Percentiles rank a stretch among this genome's conserved stretches.
Conservation (phyloP, 2,797 vertebrate genomes). For the Pagetopsis macropterus region DNA sequence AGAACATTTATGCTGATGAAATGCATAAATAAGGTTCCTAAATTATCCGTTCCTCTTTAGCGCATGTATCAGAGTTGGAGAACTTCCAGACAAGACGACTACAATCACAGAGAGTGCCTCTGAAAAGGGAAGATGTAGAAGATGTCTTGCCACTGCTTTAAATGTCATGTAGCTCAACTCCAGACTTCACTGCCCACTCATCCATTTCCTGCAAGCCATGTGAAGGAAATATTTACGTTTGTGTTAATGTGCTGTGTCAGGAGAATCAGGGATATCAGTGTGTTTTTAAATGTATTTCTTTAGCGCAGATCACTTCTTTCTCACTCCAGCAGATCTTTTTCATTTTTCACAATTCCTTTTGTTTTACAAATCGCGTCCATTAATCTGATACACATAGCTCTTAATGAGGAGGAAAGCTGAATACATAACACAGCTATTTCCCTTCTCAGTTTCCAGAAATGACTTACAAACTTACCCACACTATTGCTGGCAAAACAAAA, state of each 20-base stretch:
- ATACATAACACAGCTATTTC: constrained; percentile 5
- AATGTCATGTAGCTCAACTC: constrained; percentile 50
- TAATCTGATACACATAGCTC: not conserved
- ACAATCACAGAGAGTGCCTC: constrained; percentile 84
- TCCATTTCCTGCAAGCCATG: constrained; percentile 56
- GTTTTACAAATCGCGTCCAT: constrained; percentile 4
- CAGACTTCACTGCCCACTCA: constrained; percentile 53
- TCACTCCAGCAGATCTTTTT: no score
- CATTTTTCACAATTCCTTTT: no score
- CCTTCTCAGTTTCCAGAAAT: constrained; percentile 41
- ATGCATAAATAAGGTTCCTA: constrained; percentile 88
- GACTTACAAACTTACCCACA: not conserved
- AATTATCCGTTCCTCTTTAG: constrained; percentile 83
- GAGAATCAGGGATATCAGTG: constrained; percentile 17
- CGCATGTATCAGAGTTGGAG: constrained; percentile 81
- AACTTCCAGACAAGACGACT: constrained; percentile 84
- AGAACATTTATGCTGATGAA: constrained; percentile 90
- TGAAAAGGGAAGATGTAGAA: constrained; percentile 79
- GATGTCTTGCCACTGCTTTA: constrained; percentile 67
- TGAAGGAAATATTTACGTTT: constrained; percentile 25
- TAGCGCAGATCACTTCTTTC: not conserved
- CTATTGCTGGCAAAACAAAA: constrained; percentile 37
- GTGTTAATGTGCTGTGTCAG: constrained; percentile 19
- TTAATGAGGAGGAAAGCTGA: not conserved
- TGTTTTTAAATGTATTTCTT: constrained; percentile 20